Base-by-base conservation (phyloP, 1,140 invertebrate species). In the Plectrocnemia conspersa region DNA sequence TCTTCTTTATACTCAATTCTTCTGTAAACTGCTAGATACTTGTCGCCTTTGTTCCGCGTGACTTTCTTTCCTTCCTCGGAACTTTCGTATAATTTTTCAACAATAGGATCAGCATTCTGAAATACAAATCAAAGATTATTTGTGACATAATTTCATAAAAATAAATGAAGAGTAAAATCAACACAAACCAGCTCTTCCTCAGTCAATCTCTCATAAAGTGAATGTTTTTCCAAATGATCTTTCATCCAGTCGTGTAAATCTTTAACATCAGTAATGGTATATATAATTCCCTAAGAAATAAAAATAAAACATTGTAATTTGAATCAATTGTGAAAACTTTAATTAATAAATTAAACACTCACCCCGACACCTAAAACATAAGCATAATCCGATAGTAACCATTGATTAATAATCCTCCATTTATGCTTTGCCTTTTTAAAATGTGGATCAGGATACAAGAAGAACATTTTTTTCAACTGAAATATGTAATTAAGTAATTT, bases 341-440 rank as follows among this genome's bases (percentile, higher is more conserved):
- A 11, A 10, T 40, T 9, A 40, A 16, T 46, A 38, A 52, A 42
- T 57, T 44, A 11, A 38, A 22, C 29, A 77, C 76, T 76, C 72
- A 94, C 92, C 57, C 85, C 85, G 69, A 86, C 83, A 32, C 79
- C 78, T 25, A 99, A 73, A 29, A 97, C 83, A 77, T 95, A 99
- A 0, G 96, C 96, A 81, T 99, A 99, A 76, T 99, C 96, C 13
- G 93, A 88, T 27, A 99, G 73, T 13, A 98, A 72, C 58, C 86
- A 88, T 61, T 89, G 82, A 68, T 93, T 98, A 59, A 99, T 96
- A 41, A 99, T 99, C 56, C 97, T 81, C 97, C 97, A 99, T 75
- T 99, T 99, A 67, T 98, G 93, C 77, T 99, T 99, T 0, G 92
- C 85, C 65, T 91, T 97, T 72, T 99, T 99, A 71, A 99, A 99